phyloP scores from a whole-genome alignment of 2,113 vertebrate genomes.

The Myiozetetes cayanensis region DNA sequence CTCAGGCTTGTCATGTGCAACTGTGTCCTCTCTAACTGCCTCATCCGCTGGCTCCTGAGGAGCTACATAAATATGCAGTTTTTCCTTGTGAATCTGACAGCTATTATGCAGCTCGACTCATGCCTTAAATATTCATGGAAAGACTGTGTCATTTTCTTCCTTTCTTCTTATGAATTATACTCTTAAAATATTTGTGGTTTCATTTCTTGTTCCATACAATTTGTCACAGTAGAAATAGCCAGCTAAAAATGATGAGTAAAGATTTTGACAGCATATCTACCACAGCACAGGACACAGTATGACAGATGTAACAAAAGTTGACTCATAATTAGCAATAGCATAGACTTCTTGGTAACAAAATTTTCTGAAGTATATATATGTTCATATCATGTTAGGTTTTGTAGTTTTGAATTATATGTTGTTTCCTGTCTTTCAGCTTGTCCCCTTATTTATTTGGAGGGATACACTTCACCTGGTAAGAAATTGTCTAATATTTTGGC shows the following conservation, averaged over 20 bases:
- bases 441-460: constrained; percentile 94
- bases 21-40: background rate
- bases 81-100: constrained; percentile 28
- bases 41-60: background rate
- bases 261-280: background rate
- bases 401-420: background rate
- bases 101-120: background rate
- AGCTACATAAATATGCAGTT: constrained; percentile 27
- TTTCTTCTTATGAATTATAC: background rate
- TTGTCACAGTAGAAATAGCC: background rate
- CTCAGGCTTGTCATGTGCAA: constrained; percentile 2
- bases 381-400: background rate
- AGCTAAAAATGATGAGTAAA: background rate
- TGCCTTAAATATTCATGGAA: constrained; percentile 4
- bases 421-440: constrained; percentile 80
- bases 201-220: background rate
- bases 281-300: background rate
- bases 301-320: background rate
- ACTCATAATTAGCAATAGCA: background rate
- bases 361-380: background rate
- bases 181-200: background rate
- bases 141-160: background rate
- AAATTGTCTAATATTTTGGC: background rate
- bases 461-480: constrained; percentile 95
- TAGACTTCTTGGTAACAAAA: background rate